phyloP scores from a whole-genome alignment of 2,797 vertebrate genomes.

The Hydrocynus forskahlii region DNA sequence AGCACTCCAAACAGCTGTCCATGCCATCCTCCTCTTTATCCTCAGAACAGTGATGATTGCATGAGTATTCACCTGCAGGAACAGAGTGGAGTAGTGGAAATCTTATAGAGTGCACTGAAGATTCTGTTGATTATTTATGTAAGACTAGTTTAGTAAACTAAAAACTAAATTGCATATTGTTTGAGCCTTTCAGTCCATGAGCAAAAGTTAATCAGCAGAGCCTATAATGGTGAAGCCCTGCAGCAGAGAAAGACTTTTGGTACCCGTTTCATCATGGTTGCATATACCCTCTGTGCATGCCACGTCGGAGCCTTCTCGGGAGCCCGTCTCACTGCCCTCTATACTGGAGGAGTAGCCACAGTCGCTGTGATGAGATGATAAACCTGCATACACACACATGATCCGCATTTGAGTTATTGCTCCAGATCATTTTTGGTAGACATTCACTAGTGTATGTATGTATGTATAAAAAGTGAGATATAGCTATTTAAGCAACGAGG shows the following conservation, averaged over 20 bases:
- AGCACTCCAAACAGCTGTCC: slow-evolving; percentile 91
- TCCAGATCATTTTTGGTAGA: neutral
- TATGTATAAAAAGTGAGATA: no score
- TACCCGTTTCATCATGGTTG: slow-evolving; percentile 94
- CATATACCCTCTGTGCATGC: slow-evolving; percentile 97
- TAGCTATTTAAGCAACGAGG: no score
- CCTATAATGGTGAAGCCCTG: neutral
- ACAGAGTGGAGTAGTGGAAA: neutral
- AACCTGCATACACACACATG: slow-evolving; percentile 69
- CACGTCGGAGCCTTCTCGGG: slow-evolving; percentile 92
- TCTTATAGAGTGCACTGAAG: neutral
- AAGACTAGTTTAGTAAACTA: no score
- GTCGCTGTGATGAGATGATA: slow-evolving; percentile 88
- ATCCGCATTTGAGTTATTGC: neutral
- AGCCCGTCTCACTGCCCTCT: slow-evolving; percentile 92
- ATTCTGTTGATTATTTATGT: neutral
- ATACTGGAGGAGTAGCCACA: slow-evolving; percentile 96
- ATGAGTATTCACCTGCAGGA: slow-evolving; percentile 81
- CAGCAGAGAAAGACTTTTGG: neutral
- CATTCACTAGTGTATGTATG: neutral
- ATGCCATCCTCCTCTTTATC: slow-evolving; percentile 89
- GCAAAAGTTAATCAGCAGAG: neutral
- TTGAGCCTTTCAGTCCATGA: no score
- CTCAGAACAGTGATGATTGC: slow-evolving; percentile 83
- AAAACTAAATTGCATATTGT: no score